Base-by-base conservation (phyloP, 2,888 invertebrate species). In the Cephus sareptanus region DNA sequence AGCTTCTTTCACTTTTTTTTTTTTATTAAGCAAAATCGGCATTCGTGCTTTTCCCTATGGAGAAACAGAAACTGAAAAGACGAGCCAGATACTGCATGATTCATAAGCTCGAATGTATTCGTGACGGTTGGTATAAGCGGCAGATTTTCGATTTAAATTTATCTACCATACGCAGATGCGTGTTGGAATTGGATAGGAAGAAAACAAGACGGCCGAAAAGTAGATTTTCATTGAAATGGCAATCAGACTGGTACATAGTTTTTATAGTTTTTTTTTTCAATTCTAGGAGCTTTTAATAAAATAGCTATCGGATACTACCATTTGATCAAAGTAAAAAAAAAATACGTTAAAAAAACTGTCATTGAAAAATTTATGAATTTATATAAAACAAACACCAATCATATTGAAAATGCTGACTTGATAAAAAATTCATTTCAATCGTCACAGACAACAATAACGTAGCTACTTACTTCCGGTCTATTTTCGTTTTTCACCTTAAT, bases 151-250 rank as follows among this genome's bases (percentile, higher is more conserved):
- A 71, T 71, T 71, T 71, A 71, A 71, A 71, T 71, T 71, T 71
- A 71, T 71, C 71, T 34, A 34, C 71, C 71, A 71, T 71, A 34
- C 56, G 56, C 56, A 56, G 56, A 56, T 33, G 34, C 71, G 71
- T 11, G 71, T 31, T 34, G 1, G 71, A 31, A 71, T 33, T 34
- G 71, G 71, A 34, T 31, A 23, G 31, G 71, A 71, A 15, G 71
- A 34, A 71, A 71, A 31, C 12, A 33, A 31, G 71, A 71, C 33
- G 31, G 23, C 11, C 71, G 31, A 31, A 71, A 33, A 71, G 4
- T 71, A 33, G 33, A 71, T 31, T 71, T 71, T 71, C 71, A 71
- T 71, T 31, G 2, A 30, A 31, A 30, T 31, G 2, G 31, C 13
- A 15, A 71, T 71, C 34, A 30, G 33, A n/a, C 70, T 15, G 40